Percentiles rank a stretch among this genome's conserved stretches.
Conservation (phyloP, 2,113 vertebrate species). For the Corythornis cristatus region DNA sequence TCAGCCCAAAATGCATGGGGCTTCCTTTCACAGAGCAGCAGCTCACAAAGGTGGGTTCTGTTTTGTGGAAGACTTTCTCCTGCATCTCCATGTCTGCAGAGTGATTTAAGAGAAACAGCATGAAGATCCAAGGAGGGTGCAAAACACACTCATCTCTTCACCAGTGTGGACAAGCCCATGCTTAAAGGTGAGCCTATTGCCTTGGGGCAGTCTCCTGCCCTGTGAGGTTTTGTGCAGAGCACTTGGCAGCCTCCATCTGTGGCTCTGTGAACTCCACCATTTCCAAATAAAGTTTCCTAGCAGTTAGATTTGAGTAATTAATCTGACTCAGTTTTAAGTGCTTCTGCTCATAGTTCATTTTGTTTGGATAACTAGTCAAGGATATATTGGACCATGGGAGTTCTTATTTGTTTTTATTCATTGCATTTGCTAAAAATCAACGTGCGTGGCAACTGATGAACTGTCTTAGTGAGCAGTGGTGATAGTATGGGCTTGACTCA, state of each 20-base stretch:
- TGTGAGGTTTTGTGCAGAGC: background rate
- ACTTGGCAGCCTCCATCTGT: background rate
- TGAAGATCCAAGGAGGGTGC: background rate
- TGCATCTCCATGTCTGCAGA: background rate
- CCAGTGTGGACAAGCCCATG: rapidly evolving
- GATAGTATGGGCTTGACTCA: background rate
- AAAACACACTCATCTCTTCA: background rate
- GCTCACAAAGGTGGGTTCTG: rapidly evolving
- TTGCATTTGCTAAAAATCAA: constrained; percentile 20
- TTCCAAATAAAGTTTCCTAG: constrained; percentile 67
- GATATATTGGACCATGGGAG: background rate
- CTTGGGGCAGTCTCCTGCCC: background rate
- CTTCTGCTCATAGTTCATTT: constrained; percentile 31
- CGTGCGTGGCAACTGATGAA: background rate
- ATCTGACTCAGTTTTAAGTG: background rate
- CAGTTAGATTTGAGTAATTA: constrained; percentile 3
- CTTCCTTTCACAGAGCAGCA: background rate
- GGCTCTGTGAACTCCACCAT: background rate
- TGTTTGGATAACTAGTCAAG: constrained; percentile 58
- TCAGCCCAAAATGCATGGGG: rapidly evolving
- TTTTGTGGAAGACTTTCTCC: background rate
- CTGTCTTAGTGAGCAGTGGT: background rate
- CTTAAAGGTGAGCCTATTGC: background rate
- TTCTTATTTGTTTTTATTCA: background rate
- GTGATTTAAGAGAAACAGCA: background rate